These are phyloP conservation scores for Esox niger DNA, from an alignment of 2,113 vertebrate genomes.

Conservation along the genomic window DNA sequence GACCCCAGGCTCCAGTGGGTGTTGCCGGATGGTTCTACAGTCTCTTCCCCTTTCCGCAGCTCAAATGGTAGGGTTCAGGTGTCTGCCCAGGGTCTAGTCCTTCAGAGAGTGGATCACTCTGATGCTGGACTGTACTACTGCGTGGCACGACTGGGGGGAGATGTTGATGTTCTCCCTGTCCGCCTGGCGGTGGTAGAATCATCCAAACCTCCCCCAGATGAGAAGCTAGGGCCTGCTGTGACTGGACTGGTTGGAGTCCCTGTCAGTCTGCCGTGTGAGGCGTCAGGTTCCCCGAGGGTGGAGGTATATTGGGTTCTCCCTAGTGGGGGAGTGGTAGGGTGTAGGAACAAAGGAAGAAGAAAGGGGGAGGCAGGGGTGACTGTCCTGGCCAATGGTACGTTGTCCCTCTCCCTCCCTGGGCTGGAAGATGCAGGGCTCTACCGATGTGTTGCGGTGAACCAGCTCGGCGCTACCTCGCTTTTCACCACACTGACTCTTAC, in stretches of 20 bases:
- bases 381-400: slow-evolving; percentile 76
- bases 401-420: slow-evolving; percentile 72
- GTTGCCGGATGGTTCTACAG: slow-evolving; percentile 80
- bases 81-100: slow-evolving; percentile 67
- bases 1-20: slow-evolving; percentile 73
- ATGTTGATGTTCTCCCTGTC: slow-evolving; percentile 69
- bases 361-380: slow-evolving; percentile 47
- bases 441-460: slow-evolving; percentile 84
- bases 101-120: slow-evolving; percentile 60
- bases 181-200: slow-evolving; percentile 77
- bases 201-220: slow-evolving; percentile 55
- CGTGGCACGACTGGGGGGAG: slow-evolving; percentile 68
- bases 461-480: slow-evolving; percentile 76
- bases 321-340: slow-evolving; percentile 61
- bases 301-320: slow-evolving; percentile 86
- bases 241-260: slow-evolving; percentile 72
- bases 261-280: slow-evolving; percentile 72
- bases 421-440: slow-evolving; percentile 79
- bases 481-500: slow-evolving; percentile 72
- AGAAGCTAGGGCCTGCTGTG: slow-evolving; percentile 54
- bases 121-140: slow-evolving; percentile 88
- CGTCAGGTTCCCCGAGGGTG: slow-evolving; percentile 74
- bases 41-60: slow-evolving; percentile 66
- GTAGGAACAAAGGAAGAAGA: no score
- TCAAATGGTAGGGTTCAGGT: slow-evolving; percentile 62